Evolutionary conservation across 1,140 invertebrate species (phyloP).

Genomic region (Acromyrmex echinatior): DNA sequence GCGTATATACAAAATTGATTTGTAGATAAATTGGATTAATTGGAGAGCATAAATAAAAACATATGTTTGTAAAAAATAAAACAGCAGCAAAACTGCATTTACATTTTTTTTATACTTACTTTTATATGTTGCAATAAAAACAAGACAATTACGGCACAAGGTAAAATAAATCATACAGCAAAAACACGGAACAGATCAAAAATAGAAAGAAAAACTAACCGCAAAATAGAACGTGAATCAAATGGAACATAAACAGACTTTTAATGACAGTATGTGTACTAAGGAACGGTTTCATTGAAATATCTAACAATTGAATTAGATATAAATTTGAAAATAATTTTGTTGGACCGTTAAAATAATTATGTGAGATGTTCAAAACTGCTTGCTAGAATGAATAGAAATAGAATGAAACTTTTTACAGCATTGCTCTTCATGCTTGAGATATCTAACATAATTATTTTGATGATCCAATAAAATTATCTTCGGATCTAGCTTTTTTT

Average conservation of each 20-base stretch:
- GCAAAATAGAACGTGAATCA: neutral
- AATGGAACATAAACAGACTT: neutral
- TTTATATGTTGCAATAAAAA: conserved; percentile 1
- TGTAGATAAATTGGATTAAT: neutral
- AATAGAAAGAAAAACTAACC: neutral
- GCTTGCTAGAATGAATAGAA: no score
- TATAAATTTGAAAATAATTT: no score
- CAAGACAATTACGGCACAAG: neutral
- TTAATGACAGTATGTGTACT: neutral
- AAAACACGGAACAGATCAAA: neutral
- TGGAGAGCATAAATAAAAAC: neutral
- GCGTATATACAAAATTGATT: neutral
- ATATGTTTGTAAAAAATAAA: neutral
- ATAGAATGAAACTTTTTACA: no score
- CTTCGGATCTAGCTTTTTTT: no score
- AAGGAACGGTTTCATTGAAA: no score
- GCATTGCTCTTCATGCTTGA: no score
- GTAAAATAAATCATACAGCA: neutral
- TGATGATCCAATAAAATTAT: no score
- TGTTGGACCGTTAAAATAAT: no score
- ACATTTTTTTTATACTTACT: neutral
- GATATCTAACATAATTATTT: no score
- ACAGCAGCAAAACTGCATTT: neutral
- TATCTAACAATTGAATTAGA: no score
- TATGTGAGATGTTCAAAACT: no score